Percentiles rank a stretch among this genome's conserved stretches.
Evolutionary conservation across 2,888 invertebrate genomes (phyloP).

Genomic region (Oscheius sp.): DNA sequence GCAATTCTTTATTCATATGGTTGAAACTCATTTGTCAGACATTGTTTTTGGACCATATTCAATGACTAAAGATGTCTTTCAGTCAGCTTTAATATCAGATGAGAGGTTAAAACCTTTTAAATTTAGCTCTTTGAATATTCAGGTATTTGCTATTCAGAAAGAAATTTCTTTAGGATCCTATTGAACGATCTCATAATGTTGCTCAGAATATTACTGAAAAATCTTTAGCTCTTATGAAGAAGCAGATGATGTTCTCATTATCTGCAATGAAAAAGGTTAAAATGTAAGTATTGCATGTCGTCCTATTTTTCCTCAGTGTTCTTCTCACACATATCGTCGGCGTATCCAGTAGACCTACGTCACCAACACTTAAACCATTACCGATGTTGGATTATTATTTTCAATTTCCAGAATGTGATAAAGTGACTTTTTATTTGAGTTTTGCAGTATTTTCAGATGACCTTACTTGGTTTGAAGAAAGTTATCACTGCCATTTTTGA

Average conservation of each 20-base stretch:
- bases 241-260: slow-evolving; percentile 31
- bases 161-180: slow-evolving; percentile 41
- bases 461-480: no score
- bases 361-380: neutral
- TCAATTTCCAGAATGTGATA: neutral
- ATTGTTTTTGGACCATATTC: neutral
- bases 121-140: slow-evolving; percentile 14
- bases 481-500: neutral
- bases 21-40: slow-evolving; percentile 1
- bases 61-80: neutral
- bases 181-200: slow-evolving; percentile 52
- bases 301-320: neutral
- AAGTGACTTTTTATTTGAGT: neutral
- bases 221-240: slow-evolving; percentile 13
- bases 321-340: neutral
- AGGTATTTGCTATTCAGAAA: neutral
- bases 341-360: neutral
- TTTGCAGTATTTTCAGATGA: no score
- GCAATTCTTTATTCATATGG: slow-evolving; percentile 21
- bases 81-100: neutral
- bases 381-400: neutral
- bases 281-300: neutral
- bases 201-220: slow-evolving; percentile 38
- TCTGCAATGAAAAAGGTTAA: slow-evolving; percentile 30
- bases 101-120: slow-evolving; percentile 11